Base-by-base conservation (phyloP, 2,888 invertebrate species). In the Apotomis capreana region DNA sequence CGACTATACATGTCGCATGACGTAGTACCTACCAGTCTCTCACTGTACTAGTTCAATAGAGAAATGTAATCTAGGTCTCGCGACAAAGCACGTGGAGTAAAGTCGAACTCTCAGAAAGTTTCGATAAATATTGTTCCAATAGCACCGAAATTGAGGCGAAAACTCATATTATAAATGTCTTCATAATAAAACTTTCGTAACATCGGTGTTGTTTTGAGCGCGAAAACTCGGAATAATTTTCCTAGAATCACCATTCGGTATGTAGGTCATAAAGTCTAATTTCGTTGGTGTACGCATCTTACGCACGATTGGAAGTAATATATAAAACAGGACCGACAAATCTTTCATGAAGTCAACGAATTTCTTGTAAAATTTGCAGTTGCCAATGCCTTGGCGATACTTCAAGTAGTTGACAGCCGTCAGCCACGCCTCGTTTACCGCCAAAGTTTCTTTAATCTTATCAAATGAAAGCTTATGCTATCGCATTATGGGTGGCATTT, bases 241-340 rank as follows among this genome's bases (percentile, higher is more conserved):
- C 65, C 65, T 65, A 60, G 70, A 67, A 70, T 70, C 59, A 65
- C n/a, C n/a, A 64, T 40, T 57, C 49, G 46, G 55, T 67, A 70
- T 67, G 65, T 70, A 70, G 65, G 70, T 70, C 70, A 70, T 70
- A 70, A 70, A 70, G 60, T 61, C 70, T 70, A 70, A 70, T 67
- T 67, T 60, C 44, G 65, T 67, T 49, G 49, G 59, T 54, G 69
- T 46, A 65, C 40, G 60, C 40, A 52, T 59, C 55, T 59, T 70
- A 55, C 60, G 65, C 60, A 37, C 65, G 65, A 61, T 70, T 67
- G 65, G 60, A 60, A 54, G 70, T 52, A 40, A 67, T 37, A 61
- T 49, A 61, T 60, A 37, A 51, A 65, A 46, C 15, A 6, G n/a
- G 3, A 60, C 60, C 64, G 36, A 64, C 37, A 65, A 65, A 60